Base-by-base conservation (phyloP, 2,113 vertebrate genomes). In the Sinocyclocheilus anophthalmus region DNA sequence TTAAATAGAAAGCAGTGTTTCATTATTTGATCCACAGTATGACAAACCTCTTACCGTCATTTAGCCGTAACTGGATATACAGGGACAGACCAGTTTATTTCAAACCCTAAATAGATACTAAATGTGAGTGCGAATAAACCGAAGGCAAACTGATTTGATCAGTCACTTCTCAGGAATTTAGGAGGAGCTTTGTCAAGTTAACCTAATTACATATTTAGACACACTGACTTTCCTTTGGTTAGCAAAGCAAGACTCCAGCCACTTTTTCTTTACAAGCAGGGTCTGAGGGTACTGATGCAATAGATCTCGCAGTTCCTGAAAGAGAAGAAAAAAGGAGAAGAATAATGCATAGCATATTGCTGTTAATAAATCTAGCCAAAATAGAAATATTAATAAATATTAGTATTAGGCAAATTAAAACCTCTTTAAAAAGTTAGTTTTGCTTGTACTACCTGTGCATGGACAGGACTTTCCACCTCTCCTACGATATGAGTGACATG, bases 231-330 rank as follows among this genome's bases (percentile, higher is more conserved):
- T 88, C 18, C 59, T 87, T 57, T 95, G 95, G 86, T 90, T 91
- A 82, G 91, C 93, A 88, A 95, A 95, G 88, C 95, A 95, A 84
- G 93, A 89, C 81, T 95, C 93, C 26, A 95, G 88, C 95, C 95
- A 95, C 70, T 72, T 82, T 86, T 85, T 94, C 88, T 93, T 89
- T 16, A 95, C 93, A 1, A 91, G 81, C 3, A 94, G 76, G 0
- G 90, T 93, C 87, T 90, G 86, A 0, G 88, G 33, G 87, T 91
- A 89, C 76, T 88, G 90, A 45, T 4, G 2, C 81, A 90, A 16
- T 65, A 95, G 80, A n/a, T 92, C 92, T 89, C 59, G 82, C 7
- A 96, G 92, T 76, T 95, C 95, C 95, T 96, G 87, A 37, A 69
- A 50, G 1, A 14, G 39, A 16, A 81, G 37, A 90, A 50, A 30